Evolutionary conservation across 2,113 vertebrate genomes (phyloP).

Genomic region (Myxocyprinus asiaticus): DNA sequence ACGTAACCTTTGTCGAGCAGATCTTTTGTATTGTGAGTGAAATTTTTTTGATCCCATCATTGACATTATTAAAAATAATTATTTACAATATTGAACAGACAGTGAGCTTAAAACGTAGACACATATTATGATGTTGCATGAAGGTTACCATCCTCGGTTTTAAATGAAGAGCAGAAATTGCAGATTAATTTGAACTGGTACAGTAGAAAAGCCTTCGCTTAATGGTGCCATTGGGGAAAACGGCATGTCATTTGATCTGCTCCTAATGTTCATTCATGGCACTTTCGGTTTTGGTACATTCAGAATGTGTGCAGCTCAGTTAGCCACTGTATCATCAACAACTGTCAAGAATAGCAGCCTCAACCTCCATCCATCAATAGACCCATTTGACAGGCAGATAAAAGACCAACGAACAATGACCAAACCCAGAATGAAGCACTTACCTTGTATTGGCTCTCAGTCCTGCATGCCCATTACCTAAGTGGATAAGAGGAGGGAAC

Average conservation of each 20-base stretch:
- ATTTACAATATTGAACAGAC: slow-evolving; percentile 13
- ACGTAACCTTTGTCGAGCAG: neutral
- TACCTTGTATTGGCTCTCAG: slow-evolving; percentile 43
- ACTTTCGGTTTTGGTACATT: slow-evolving; percentile 7
- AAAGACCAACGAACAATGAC: slow-evolving; percentile 43
- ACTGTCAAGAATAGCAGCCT: slow-evolving; percentile 31
- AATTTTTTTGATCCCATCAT: neutral
- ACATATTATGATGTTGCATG: slow-evolving; percentile 9
- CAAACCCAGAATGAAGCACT: slow-evolving; percentile 47
- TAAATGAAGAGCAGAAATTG: slow-evolving; percentile 12
- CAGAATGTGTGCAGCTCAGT: slow-evolving; percentile 15
- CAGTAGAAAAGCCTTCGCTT: slow-evolving; percentile 23
- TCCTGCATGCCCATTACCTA: slow-evolving; percentile 40
- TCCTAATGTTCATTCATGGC: slow-evolving; percentile 12
- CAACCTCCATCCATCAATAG: slow-evolving; percentile 31
- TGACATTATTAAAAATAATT: slow-evolving; percentile 7
- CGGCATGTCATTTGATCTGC: slow-evolving; percentile 14
- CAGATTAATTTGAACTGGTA: slow-evolving; percentile 27
- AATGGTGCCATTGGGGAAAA: slow-evolving; percentile 27
- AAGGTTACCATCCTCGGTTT: slow-evolving; percentile 20
- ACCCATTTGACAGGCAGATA: slow-evolving; percentile 46
- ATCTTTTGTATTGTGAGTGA: neutral
- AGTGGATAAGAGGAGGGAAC: slow-evolving; percentile 40
- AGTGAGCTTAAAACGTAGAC: slow-evolving; percentile 5
- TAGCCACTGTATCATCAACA: slow-evolving; percentile 24